Percentiles rank a stretch among this genome's conserved stretches.
These are phyloP conservation scores for Cichladusa arquata DNA, from an alignment of 2,113 vertebrate species.

Conservation along the genomic window DNA sequence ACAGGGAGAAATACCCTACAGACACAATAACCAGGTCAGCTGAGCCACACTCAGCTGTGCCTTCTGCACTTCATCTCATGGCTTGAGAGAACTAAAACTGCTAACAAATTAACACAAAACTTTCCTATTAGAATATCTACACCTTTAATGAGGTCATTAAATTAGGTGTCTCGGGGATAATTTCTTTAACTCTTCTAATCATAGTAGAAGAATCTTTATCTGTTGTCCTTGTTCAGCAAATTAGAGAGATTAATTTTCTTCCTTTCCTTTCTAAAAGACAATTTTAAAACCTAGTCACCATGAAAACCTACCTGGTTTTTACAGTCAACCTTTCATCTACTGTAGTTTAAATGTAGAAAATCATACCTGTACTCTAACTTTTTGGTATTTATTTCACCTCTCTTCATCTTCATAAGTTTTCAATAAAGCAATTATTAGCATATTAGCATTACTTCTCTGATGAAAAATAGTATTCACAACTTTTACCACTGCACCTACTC, in stretches of 20 bases:
- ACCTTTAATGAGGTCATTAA: slow-evolving; percentile 7
- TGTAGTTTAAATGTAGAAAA: not conserved
- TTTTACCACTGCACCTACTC: not conserved
- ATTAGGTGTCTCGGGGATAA: not conserved
- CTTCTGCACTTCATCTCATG: not conserved
- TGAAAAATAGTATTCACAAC: not conserved
- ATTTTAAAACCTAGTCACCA: not conserved
- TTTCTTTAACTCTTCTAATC: not conserved
- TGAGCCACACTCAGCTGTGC: not conserved
- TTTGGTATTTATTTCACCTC: not conserved
- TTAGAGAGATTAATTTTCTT: not conserved
- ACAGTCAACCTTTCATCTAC: not conserved
- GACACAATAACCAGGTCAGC: slow-evolving; percentile 49
- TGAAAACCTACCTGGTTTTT: not conserved
- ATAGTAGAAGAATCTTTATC: not conserved
- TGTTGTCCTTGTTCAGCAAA: not conserved
- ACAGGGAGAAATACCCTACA: not conserved
- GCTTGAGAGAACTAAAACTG: not conserved
- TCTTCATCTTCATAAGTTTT: not conserved
- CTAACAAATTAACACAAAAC: not conserved
- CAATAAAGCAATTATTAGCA: not conserved
- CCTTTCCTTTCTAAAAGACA: not conserved
- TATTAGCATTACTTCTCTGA: not conserved
- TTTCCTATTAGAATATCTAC: not conserved
- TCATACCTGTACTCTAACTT: not conserved